Evolutionary conservation across 2,888 invertebrate genomes (phyloP).

Genomic region (Gortyna flavago): DNA sequence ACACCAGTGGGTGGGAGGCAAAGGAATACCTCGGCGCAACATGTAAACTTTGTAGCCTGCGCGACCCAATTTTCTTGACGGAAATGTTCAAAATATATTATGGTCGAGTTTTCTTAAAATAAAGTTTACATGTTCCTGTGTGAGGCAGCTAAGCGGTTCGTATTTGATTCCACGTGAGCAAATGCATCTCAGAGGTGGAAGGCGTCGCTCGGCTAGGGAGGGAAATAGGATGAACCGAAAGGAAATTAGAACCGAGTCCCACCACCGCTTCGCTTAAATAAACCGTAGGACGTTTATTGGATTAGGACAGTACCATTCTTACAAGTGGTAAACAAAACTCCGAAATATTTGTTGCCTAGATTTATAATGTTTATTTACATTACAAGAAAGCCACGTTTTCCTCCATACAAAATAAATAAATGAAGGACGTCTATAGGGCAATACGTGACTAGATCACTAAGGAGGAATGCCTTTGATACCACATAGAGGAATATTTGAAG

Average conservation of each 20-base stretch:
- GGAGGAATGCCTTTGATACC: constrained; percentile 77
- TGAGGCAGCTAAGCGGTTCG: constrained; percentile 89
- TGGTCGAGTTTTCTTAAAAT: constrained; percentile 47
- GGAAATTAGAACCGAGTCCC: constrained; percentile 78
- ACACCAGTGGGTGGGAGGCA: constrained; percentile 77
- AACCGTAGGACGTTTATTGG: constrained; percentile 65
- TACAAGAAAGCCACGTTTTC: constrained; percentile 67
- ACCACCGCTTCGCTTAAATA: constrained; percentile 88
- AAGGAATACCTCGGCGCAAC: constrained; percentile 81
- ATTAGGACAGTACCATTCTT: constrained; percentile 53
- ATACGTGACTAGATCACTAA: constrained; percentile 74
- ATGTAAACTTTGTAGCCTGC: constrained; percentile 71
- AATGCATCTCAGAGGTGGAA: constrained; percentile 87
- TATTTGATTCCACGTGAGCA: constrained; percentile 86
- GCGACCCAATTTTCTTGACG: constrained; percentile 51
- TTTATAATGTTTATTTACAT: constrained; percentile 66
- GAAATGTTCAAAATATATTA: constrained; percentile 46
- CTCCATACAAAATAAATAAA: constrained; percentile 72
- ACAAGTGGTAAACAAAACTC: constrained; percentile 72
- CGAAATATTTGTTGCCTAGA: constrained; percentile 57
- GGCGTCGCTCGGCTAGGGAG: constrained; percentile 87
- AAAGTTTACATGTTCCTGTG: constrained; percentile 77
- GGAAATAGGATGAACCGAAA: constrained; percentile 82
- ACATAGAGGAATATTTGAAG: constrained; percentile 69
- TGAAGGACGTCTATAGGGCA: constrained; percentile 73